Evolutionary conservation across 2,113 vertebrate species (phyloP).

Genomic region (Indicator indicator): DNA sequence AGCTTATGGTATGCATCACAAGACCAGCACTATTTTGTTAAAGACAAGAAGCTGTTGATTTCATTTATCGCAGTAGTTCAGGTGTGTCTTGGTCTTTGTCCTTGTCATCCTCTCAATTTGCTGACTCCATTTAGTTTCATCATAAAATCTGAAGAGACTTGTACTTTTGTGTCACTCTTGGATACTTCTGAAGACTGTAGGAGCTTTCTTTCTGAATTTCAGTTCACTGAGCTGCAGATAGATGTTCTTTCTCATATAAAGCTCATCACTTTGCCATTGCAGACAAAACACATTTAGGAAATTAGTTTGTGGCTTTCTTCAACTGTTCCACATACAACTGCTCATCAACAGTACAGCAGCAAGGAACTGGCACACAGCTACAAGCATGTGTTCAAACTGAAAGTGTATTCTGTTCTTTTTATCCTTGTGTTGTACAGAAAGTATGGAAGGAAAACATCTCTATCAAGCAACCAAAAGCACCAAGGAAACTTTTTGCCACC

Average conservation of each 20-base stretch:
- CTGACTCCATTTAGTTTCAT: slow-evolving; percentile 43
- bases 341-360: background rate
- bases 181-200: slow-evolving; percentile 27
- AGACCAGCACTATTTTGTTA: background rate
- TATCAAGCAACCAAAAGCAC: background rate
- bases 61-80: slow-evolving; percentile 32
- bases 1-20: background rate
- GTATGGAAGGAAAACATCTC: background rate
- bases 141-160: slow-evolving; percentile 43
- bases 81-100: background rate
- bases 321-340: slow-evolving; percentile 24
- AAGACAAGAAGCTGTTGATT: slow-evolving; percentile 8
- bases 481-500: background rate
- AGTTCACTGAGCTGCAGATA: slow-evolving; percentile 53
- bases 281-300: slow-evolving; percentile 51
- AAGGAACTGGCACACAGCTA: background rate
- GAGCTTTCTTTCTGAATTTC: slow-evolving; percentile 47
- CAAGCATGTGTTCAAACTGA: background rate
- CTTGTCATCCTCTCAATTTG: slow-evolving; percentile 4
- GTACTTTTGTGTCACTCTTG: background rate
- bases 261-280: slow-evolving; percentile 33
- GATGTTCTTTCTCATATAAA: slow-evolving; percentile 58
- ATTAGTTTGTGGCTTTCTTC: slow-evolving; percentile 55
- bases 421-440: background rate
- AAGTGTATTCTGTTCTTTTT: background rate